Conservation (phyloP, 1,140 invertebrate genomes). For the Philotrypesis tridentata region DNA sequence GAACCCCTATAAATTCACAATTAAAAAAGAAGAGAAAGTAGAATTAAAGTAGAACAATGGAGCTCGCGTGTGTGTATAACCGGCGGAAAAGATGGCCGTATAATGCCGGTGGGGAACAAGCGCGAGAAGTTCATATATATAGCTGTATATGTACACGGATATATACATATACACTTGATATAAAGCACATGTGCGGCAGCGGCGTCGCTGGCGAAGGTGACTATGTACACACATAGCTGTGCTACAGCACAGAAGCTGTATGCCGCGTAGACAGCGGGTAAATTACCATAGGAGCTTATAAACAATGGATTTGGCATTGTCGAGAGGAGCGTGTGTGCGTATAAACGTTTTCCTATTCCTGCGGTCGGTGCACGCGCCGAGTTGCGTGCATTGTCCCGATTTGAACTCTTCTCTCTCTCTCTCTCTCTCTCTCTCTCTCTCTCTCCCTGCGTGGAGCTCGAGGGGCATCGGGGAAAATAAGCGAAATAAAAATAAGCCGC, state of each 20-base stretch:
- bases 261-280: background rate
- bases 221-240: background rate
- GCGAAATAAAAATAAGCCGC: background rate
- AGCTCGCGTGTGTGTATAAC: too few relatives aligned
- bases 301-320: constrained; percentile 40
- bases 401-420: background rate
- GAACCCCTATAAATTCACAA: background rate
- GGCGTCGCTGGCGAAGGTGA: background rate
- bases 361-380: background rate
- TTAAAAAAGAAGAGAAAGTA: background rate
- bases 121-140: too few relatives aligned
- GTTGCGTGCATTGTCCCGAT: constrained; percentile 1
- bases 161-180: too few relatives aligned
- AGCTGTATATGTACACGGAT: too few relatives aligned
- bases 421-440: too few relatives aligned
- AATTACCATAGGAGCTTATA: constrained; percentile 42
- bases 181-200: background rate
- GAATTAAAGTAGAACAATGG: background rate
- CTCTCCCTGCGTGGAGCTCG: background rate
- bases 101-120: background rate
- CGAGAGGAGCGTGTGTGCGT: background rate
- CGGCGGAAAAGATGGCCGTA: background rate
- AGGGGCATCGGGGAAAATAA: background rate
- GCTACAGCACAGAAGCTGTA: too few relatives aligned
- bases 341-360: constrained; percentile 23